Conservation (phyloP, 2,113 vertebrate genomes). For the Cryptomyrus ogoouensis region DNA sequence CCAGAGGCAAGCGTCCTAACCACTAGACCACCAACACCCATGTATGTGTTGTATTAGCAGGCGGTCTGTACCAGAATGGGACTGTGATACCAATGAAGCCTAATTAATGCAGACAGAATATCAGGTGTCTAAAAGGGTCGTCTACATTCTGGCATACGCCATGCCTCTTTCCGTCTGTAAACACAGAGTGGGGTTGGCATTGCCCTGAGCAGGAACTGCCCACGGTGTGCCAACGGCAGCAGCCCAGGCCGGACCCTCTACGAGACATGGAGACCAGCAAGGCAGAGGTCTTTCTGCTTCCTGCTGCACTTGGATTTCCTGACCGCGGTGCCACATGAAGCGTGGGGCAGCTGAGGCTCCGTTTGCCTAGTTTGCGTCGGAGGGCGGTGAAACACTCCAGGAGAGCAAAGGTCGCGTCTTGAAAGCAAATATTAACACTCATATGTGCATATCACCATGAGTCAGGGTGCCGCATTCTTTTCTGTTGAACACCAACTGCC, state of each 20-base stretch:
- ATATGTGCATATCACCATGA: not conserved
- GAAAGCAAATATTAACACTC: not conserved
- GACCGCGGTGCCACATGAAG: not conserved
- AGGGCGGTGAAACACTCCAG: not conserved
- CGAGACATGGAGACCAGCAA: not conserved
- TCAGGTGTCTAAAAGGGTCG: not conserved
- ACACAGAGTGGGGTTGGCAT: not conserved
- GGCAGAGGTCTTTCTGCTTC: not conserved
- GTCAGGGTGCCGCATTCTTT: not conserved
- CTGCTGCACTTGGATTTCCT: not conserved
- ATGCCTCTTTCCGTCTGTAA: not conserved
- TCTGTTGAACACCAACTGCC: slow-evolving; percentile 43
- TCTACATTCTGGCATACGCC: not conserved
- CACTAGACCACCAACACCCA: too few relatives aligned
- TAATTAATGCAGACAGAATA: not conserved
- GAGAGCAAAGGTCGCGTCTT: not conserved
- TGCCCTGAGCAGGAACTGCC: not conserved
- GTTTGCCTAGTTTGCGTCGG: not conserved
- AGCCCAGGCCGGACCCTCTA: not conserved
- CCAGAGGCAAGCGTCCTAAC: too few relatives aligned
- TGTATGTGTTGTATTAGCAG: too few relatives aligned
- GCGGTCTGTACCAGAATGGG: not conserved
- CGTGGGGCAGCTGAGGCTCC: not conserved
- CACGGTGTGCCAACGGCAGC: not conserved
- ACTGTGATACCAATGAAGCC: not conserved